phyloP scores from a whole-genome alignment of 2,797 vertebrate genomes.

The Epinephelus coioides region DNA sequence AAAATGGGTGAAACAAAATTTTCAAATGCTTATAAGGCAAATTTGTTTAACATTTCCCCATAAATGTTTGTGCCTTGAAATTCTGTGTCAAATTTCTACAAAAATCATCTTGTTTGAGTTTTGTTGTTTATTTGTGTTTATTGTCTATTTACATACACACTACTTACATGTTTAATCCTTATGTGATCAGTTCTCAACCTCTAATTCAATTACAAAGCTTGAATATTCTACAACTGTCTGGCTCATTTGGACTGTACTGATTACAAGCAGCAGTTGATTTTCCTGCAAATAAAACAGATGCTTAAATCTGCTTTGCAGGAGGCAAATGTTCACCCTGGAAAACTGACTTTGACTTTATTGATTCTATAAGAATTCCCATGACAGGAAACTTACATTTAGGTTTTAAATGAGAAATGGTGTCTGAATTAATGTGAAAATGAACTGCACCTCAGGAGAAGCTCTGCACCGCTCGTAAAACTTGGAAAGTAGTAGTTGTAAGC shows the following conservation, averaged over 20 bases:
- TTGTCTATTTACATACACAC: background rate
- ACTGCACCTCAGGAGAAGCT: slow-evolving; percentile 25
- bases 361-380: slow-evolving; percentile 42
- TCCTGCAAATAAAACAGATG: slow-evolving; percentile 38
- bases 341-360: slow-evolving; percentile 52
- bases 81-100: background rate
- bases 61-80: background rate
- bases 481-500: slow-evolving; percentile 43
- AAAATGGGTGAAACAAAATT: too few relatives aligned
- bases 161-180: background rate
- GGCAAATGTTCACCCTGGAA: slow-evolving; percentile 46
- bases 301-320: slow-evolving; percentile 47
- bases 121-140: background rate
- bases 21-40: too few relatives aligned
- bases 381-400: slow-evolving; percentile 36
- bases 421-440: slow-evolving; percentile 48
- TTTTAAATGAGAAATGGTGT: slow-evolving; percentile 39
- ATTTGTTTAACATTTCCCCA: too few relatives aligned
- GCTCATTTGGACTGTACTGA: slow-evolving; percentile 52
- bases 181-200: slow-evolving; percentile 10
- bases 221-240: slow-evolving; percentile 39
- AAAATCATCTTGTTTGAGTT: background rate
- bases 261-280: slow-evolving; percentile 32
- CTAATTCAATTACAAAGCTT: slow-evolving; percentile 50
- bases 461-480: slow-evolving; percentile 56